Base-by-base conservation (phyloP, 2,113 vertebrate genomes). In the Raja brachyura region DNA sequence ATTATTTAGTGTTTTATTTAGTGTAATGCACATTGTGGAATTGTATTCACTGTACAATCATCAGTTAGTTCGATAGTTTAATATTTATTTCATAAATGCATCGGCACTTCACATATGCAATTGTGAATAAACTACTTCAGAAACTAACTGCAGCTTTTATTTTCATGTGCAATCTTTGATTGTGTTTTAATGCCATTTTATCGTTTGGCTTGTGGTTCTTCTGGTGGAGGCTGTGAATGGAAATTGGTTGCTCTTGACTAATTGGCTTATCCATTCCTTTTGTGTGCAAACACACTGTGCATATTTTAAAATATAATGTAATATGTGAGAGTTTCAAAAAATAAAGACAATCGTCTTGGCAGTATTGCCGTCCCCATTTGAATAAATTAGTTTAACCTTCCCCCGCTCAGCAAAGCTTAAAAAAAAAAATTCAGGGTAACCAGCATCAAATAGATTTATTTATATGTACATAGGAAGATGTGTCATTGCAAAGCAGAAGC, bases 1-100 rank as follows among this genome's bases (percentile, higher is more conserved):
- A 86, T 86, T 28, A n/a, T 86, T 86, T 86, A 61, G 81, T 61
- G 25, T 88, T 88, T 88, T 88, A 88, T 31, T 31, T 88, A 56
- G 63, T 18, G 63, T 18, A n/a, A 88, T 61, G 28, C 28, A 88
- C 28, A 14, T 31, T 18, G 83, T 88, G 83, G 83, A 88, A 88
- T 88, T 63, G 63, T 28, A 63, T 61, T 59, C 25, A 31, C 63
- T 88, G 25, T 61, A 31, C 14, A 56, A 61, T 86, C 56, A 86
- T 63, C 83, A 88, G 83, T 86, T 63, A 86, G 59, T 88, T 31
- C 39, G 39, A 48, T 0, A 33, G 75, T 33, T 66, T 56, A 31
- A 63, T 63, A 88, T 31, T 63, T 66, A 59, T 88, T 88, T 88
- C 61, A 31, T 16, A 66, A 88, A 88, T 63, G 59, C 28, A 88